Evolutionary conservation across 2,888 invertebrate genomes (phyloP).

Genomic region (Calliopum simillimum): DNA sequence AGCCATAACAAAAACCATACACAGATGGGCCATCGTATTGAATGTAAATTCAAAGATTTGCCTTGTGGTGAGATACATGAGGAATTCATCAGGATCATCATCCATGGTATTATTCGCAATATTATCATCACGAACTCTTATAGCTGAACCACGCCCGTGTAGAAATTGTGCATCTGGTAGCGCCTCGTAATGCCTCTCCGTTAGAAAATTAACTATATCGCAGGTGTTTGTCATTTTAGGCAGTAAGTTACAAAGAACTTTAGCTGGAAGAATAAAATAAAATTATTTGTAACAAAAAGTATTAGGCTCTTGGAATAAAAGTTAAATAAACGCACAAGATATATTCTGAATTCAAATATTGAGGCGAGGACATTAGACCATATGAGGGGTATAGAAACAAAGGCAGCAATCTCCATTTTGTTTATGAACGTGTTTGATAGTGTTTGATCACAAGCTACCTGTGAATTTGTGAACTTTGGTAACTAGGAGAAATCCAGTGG

Average conservation of each 20-base stretch:
- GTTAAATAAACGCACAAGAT: too few relatives aligned
- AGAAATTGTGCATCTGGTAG: not conserved
- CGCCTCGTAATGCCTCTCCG: constrained; percentile 4
- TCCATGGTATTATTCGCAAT: not conserved
- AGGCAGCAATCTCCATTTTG: too few relatives aligned
- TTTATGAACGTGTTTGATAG: too few relatives aligned
- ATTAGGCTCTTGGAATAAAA: too few relatives aligned
- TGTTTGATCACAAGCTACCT: too few relatives aligned
- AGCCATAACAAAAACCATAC: constrained; percentile 49
- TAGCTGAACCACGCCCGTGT: not conserved
- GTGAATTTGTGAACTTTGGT: too few relatives aligned
- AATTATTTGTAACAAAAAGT: too few relatives aligned
- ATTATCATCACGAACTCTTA: not conserved
- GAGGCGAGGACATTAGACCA: too few relatives aligned
- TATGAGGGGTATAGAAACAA: too few relatives aligned
- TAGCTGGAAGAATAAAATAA: too few relatives aligned
- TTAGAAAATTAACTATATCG: constrained; percentile 6
- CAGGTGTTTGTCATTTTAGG: constrained; percentile 21
- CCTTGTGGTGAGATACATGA: not conserved
- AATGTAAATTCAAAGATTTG: constrained; percentile 31
- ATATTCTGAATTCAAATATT: too few relatives aligned
- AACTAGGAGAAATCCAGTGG: too few relatives aligned
- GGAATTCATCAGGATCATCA: not conserved
- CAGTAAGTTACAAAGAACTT: not conserved
- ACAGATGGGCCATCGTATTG: constrained; percentile 48